These are phyloP conservation scores for Meriones psammophilus DNA, from an alignment of 2,797 vertebrate species.

Conservation along the genomic window DNA sequence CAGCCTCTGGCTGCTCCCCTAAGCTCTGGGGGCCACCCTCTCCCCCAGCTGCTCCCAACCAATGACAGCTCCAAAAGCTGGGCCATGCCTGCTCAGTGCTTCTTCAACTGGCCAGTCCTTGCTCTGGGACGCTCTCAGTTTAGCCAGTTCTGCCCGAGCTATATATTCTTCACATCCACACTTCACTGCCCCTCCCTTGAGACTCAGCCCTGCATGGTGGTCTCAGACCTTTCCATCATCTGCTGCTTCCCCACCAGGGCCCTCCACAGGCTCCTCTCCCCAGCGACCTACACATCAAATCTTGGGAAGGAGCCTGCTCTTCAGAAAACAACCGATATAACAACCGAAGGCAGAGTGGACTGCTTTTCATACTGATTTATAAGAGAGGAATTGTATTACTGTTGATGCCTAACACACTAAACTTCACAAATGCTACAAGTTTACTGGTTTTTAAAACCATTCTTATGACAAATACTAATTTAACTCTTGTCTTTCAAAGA, in stretches of 20 bases:
- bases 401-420: neutral
- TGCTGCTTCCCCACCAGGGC: neutral
- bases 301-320: neutral
- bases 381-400: neutral
- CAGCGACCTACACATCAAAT: neutral
- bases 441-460: slow-evolving; percentile 40
- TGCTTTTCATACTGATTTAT: neutral
- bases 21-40: neutral
- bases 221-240: neutral
- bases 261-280: neutral
- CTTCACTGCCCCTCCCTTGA: neutral
- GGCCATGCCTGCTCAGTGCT: neutral
- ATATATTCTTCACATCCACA: neutral
- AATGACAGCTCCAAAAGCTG: rapidly evolving
- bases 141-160: neutral
- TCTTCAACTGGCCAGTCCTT: neutral
- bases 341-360: neutral
- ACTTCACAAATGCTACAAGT: neutral
- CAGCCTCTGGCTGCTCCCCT: neutral
- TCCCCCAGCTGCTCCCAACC: neutral
- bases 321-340: neutral
- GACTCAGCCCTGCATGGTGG: rapidly evolving
- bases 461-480: slow-evolving; percentile 14
- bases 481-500: neutral
- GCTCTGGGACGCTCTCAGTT: neutral